Conservation (phyloP, 2,797 vertebrate species). For the Coendou prehensilis region DNA sequence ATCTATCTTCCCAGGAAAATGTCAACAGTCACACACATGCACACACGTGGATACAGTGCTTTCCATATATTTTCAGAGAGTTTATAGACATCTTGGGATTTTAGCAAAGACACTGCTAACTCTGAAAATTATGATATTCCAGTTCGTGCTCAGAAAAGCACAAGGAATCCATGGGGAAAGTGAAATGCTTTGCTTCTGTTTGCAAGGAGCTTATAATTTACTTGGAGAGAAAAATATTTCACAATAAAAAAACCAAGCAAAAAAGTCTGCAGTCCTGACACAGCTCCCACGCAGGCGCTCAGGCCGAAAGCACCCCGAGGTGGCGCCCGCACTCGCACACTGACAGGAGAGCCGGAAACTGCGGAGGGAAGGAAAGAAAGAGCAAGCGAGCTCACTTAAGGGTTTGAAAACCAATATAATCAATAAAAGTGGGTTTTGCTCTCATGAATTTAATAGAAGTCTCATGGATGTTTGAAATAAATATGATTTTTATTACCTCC, state of each 20-base stretch:
- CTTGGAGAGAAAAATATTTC: neutral
- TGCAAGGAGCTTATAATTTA: neutral
- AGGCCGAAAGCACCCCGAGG: neutral
- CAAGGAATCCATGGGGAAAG: neutral
- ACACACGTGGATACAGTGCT: neutral
- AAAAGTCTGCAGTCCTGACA: neutral
- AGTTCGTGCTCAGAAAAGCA: neutral
- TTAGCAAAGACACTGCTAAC: neutral
- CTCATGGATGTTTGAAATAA: conserved; percentile 37
- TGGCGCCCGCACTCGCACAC: neutral
- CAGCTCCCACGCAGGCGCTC: neutral
- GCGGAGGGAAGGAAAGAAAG: neutral
- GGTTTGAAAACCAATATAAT: neutral
- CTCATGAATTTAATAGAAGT: conserved; percentile 42
- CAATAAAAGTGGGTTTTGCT: neutral
- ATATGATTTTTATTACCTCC: conserved; percentile 14
- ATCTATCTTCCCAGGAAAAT: neutral
- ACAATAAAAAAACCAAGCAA: neutral
- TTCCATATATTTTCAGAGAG: neutral
- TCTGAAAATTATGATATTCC: neutral
- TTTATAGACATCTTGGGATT: neutral
- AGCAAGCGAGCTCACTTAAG: neutral
- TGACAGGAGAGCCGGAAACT: neutral
- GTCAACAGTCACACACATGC: rapidly evolving
- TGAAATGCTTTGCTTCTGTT: neutral